Evolutionary conservation across 2,888 invertebrate species (phyloP).

Genomic region (Eretmocerus hayati): DNA sequence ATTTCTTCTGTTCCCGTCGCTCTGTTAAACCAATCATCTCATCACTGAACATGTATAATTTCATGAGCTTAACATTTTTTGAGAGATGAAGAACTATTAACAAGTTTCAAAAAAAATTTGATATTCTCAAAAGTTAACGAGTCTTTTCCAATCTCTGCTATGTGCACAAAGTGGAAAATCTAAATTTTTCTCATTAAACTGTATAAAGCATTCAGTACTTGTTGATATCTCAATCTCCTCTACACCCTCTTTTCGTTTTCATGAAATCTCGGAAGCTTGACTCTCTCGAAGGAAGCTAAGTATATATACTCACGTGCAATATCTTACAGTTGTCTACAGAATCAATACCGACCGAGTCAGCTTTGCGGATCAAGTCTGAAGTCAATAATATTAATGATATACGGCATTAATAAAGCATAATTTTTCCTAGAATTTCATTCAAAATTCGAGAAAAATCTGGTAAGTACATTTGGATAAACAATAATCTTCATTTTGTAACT

Average conservation of each 20-base stretch:
- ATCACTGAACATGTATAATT: too few species aligned
- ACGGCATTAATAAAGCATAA: not conserved
- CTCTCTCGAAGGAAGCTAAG: not conserved
- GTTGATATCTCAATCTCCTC: not conserved
- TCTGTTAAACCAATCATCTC: too few species aligned
- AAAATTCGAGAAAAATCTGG: not conserved
- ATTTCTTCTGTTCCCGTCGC: too few species aligned
- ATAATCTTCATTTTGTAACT: too few species aligned
- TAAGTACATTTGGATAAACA: too few species aligned
- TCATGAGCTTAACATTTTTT: conserved; percentile 13
- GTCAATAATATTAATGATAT: not conserved
- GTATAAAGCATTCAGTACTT: conserved; percentile 13
- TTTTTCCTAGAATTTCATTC: not conserved
- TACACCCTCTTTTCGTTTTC: not conserved
- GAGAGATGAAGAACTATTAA: conserved; percentile 10
- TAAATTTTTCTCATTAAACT: conserved; percentile 8
- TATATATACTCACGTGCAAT: not conserved
- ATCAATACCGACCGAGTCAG: too few species aligned
- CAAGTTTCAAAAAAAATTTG: conserved; percentile 17
- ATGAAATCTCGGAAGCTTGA: not conserved
- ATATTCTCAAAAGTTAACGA: conserved; percentile 19
- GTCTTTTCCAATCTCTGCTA: conserved; percentile 20
- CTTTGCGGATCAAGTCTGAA: not conserved
- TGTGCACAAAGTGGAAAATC: conserved; percentile 11
- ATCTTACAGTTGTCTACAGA: not conserved